Evolutionary conservation across 1,140 invertebrate species (phyloP).

Genomic region (Anagrus nilaparvatae): DNA sequence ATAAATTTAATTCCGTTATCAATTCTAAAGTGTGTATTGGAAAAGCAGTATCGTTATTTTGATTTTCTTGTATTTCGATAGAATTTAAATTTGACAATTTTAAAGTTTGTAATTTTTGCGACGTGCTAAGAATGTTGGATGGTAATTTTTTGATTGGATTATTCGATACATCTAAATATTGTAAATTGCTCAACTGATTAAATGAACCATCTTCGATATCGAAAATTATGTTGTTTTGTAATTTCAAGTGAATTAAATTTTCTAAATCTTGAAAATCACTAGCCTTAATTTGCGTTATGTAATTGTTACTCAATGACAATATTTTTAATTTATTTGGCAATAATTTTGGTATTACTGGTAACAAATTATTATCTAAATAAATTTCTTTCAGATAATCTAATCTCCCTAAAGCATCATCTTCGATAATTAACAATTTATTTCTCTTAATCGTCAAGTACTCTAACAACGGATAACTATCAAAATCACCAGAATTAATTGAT

Average conservation of each 20-base stretch:
- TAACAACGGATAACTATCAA: constrained; percentile 80
- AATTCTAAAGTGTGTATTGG: constrained; percentile 57
- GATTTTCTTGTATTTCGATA: constrained; percentile 42
- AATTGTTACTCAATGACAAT: constrained; percentile 56
- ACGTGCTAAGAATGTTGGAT: constrained; percentile 55
- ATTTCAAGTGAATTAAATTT: constrained; percentile 57
- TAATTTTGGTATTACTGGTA: constrained; percentile 55
- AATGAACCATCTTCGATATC: constrained; percentile 56
- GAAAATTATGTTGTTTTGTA: constrained; percentile 58
- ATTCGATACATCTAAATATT: constrained; percentile 64
- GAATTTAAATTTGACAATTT: constrained; percentile 57
- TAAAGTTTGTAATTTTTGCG: constrained; percentile 52
- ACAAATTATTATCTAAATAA: constrained; percentile 66
- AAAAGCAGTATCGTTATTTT: constrained; percentile 51
- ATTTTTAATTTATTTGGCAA: constrained; percentile 51
- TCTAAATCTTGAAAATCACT: constrained; percentile 60
- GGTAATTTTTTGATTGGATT: constrained; percentile 61
- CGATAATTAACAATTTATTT: constrained; percentile 65
- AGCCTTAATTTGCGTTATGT: constrained; percentile 51
- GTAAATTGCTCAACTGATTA: constrained; percentile 51
- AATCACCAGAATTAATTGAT: constrained; percentile 67
- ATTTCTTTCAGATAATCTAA: constrained; percentile 68
- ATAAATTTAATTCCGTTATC: constrained; percentile 60
- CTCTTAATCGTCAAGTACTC: constrained; percentile 70
- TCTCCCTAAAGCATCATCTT: constrained; percentile 77